Evolutionary conservation across 2,888 invertebrate genomes (phyloP).

Genomic region (Antheraea yamamai): DNA sequence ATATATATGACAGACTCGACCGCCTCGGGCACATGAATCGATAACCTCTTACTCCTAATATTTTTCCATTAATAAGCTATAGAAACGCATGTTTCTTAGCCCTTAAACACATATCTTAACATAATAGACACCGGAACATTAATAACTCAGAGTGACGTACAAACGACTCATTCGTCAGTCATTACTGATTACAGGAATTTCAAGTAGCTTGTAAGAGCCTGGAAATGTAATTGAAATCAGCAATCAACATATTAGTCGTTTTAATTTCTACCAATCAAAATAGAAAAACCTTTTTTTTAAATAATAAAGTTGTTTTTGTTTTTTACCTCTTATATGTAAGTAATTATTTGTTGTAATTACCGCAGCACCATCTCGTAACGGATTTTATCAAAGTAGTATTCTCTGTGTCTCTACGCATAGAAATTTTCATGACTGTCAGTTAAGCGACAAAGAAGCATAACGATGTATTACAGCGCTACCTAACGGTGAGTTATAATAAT

Average conservation of each 20-base stretch:
- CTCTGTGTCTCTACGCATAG: too few species aligned
- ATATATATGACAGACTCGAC: background rate
- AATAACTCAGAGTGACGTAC: constrained; percentile 48
- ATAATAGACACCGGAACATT: constrained; percentile 33
- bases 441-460: too few species aligned
- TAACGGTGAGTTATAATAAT: too few species aligned
- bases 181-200: constrained; percentile 8
- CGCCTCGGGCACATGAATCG: background rate
- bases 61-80: background rate
- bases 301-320: too few species aligned
- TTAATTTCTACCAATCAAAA: background rate
- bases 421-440: too few species aligned
- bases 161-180: constrained; percentile 31
- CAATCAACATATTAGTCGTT: background rate
- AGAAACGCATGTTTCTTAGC: constrained; percentile 25
- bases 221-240: background rate
- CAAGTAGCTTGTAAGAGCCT: background rate
- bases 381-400: too few species aligned
- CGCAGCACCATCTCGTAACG: too few species aligned
- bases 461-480: too few species aligned
- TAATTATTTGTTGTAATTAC: too few species aligned
- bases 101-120: constrained; percentile 25
- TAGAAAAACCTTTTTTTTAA: background rate
- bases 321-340: too few species aligned
- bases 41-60: background rate